Conservation (phyloP, 2,113 vertebrate species). For the Thymallus thymallus region DNA sequence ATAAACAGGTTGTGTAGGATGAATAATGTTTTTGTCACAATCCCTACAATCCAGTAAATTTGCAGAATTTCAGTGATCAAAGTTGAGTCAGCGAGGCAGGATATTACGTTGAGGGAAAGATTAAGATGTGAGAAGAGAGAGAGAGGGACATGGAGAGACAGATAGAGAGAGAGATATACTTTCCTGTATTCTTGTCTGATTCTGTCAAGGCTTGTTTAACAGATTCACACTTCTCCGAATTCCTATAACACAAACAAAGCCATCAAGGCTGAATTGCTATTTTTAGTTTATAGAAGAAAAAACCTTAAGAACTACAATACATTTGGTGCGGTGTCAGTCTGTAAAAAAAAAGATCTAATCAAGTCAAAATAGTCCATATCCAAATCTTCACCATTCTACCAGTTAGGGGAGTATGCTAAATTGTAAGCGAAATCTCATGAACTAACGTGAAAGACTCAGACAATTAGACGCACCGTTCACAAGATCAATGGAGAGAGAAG, state of each 20-base stretch:
- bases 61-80: conserved; percentile 70
- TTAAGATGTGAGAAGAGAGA: conserved; percentile 41
- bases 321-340: background rate
- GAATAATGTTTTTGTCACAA: conserved; percentile 68
- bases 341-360: background rate
- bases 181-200: conserved; percentile 64
- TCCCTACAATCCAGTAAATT: conserved; percentile 64
- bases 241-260: conserved; percentile 42
- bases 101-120: conserved; percentile 57
- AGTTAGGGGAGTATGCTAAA: background rate
- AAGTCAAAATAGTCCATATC: background rate
- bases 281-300: conserved; percentile 27
- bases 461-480: background rate
- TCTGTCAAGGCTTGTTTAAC: conserved; percentile 71
- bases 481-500: conserved; percentile 10
- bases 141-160: background rate
- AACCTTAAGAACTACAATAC: background rate
- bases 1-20: conserved; percentile 56
- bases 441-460: background rate
- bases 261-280: conserved; percentile 32
- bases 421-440: background rate
- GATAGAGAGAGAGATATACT: conserved; percentile 15
- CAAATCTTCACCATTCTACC: background rate
- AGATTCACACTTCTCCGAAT: conserved; percentile 63
- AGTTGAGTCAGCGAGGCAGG: conserved; percentile 65